Base-by-base conservation (phyloP, 2,797 vertebrate species). In the Parambassis ranga region DNA sequence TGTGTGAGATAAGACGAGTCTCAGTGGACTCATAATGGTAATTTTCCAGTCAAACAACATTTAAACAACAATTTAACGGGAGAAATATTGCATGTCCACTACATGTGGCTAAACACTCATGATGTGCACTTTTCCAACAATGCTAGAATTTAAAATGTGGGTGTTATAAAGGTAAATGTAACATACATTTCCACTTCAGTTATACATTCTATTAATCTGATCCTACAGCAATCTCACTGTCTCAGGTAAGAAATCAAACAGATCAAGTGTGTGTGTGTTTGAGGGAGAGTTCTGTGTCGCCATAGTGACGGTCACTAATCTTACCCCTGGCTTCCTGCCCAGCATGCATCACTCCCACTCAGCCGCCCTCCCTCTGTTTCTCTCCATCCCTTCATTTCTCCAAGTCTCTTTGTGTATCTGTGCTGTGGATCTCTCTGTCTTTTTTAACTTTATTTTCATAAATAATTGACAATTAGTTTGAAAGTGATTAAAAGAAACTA, bases 281-380 rank as follows among this genome's bases (percentile, higher is more conserved):
- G 37, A 65, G 19, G 62, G 62, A 55, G 64, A 74, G 58, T 66
- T 80, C 26, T 71, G 59, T 75, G 79, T 89, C 77, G 35, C 86
- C 82, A 89, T 89, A 81, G 88, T 77, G 84, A 89, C 66, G 59
- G 82, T 77, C 85, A 78, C 85, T 86, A 85, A 87, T 86, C 85
- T 87, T 85, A 75, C 79, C 73, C 71, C 82, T 87, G 83, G 85
- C 87, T 82, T 82, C 66, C 81, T 81, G 87, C 89, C 89, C 82
- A 89, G 85, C 83, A 73, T 81, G 84, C 75, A 71, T 85, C 70
- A 75, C 87, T 89, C 87, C 85, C 79, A 87, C 87, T 87, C 83
- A 84, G n/a, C 65, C 32, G 27, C 68, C 77, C 75, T 72, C 67
- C 70, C 75, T 70, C 67, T 33, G 9, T n/a, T 50, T 61, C 70